Base-by-base conservation (phyloP, 2,113 vertebrate genomes). In the Montifringilla adamsi region DNA sequence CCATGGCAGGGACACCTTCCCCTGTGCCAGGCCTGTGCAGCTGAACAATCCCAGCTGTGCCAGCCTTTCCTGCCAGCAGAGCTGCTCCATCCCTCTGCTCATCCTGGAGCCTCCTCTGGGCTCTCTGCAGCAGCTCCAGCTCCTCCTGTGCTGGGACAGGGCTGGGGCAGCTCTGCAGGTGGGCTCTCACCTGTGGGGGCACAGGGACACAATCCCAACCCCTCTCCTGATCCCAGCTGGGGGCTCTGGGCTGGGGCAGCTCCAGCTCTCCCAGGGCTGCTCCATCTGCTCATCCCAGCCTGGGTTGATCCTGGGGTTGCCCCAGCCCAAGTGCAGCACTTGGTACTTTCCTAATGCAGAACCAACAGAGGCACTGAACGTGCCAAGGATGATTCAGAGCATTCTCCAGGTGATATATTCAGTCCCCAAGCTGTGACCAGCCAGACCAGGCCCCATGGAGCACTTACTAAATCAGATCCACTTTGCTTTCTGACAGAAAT, bases 221-320 rank as follows among this genome's bases (percentile, higher is more conserved):
- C n/a, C n/a, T n/a, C n/a, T n/a, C n/a, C n/a, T n/a, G n/a, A n/a
- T n/a, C n/a, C n/a, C n/a, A n/a, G n/a, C n/a, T n/a, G n/a, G n/a
- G n/a, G n/a, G n/a, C n/a, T n/a, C n/a, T n/a, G n/a, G n/a, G n/a
- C n/a, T n/a, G n/a, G n/a, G n/a, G n/a, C n/a, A n/a, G n/a, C n/a
- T n/a, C n/a, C n/a, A n/a, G n/a, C n/a, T n/a, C 47, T 63, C 56
- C 66, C 56, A 70, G 64, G 23, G 74, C 74, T 79, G 64, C 56
- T 63, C 85, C 74, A 9, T 47, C 49, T 63, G 56, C 66, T 47
- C 66, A 41, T 35, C 30, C 75, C 75, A 73, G 76, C 58, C 76
- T 66, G 76, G 76, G 15, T 0, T 7, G 35, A 50, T 27, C 15
- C 67, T 1, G 55, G 24, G 13, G 1, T 1, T 56, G 10, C 2